phyloP scores from a whole-genome alignment of 2,797 vertebrate species.

The Onychomys arenicola region DNA sequence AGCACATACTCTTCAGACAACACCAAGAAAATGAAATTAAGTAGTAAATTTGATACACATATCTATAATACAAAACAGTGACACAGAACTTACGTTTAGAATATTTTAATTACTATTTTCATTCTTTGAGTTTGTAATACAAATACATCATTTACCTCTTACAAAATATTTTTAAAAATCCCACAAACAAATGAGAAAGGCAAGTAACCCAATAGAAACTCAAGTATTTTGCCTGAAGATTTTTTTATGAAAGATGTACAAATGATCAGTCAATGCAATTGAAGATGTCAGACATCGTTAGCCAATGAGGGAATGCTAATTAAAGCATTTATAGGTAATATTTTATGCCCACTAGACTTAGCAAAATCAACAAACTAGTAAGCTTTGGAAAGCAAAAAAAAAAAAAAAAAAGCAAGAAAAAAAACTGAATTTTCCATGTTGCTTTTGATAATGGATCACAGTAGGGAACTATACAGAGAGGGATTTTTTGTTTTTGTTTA shows the following conservation, averaged over 20 bases:
- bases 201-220: background rate
- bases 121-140: background rate
- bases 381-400: background rate
- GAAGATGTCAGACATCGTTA: background rate
- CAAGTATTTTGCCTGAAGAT: background rate
- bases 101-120: background rate
- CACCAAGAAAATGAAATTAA: background rate
- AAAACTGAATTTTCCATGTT: background rate
- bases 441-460: background rate
- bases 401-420: background rate
- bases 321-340: background rate
- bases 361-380: background rate
- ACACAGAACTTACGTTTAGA: background rate
- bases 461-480: background rate
- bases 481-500: background rate
- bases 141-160: background rate
- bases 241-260: background rate
- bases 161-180: background rate
- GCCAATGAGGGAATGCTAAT: background rate
- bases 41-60: background rate
- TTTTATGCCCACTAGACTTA: background rate
- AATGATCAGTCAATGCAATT: background rate
- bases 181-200: background rate
- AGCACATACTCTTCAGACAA: background rate
- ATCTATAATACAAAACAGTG: background rate